Evolutionary conservation across 2,113 vertebrate species (phyloP).

Genomic region (western clawed frog (Xenopus tropicalis)): UCB_Xtro_10.0 CM004444.2:111192001-111192500

Average conservation of each 20-base stretch:
- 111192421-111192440: background rate
- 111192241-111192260: constrained; percentile 69
- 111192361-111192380: constrained; percentile 36
- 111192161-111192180: constrained; percentile 85
- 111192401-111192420: constrained; percentile 22
- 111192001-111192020: constrained; percentile 78
- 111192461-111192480: constrained; percentile 1
- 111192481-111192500: background rate
- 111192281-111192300: constrained; percentile 50
- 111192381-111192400: background rate
- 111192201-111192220: constrained; percentile 79
- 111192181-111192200: constrained; percentile 86
- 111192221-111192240: constrained; percentile 71
- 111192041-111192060: constrained; percentile 82
- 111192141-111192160: constrained; percentile 80
- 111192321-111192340: constrained; percentile 43
- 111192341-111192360: constrained; percentile 39
- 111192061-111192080: constrained; percentile 91
- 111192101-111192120: constrained; percentile 64
- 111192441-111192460: background rate
- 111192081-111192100: constrained; percentile 84
- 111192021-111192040: constrained; percentile 84
- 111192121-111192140: constrained; percentile 74
- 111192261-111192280: constrained; percentile 66
- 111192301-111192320: constrained; percentile 46